Evolutionary conservation across 2,113 vertebrate genomes (phyloP).

Genomic region (human): GRCh38 chr16:67257501-67258000

Average conservation of each 20-base stretch:
- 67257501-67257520: conserved; percentile 77
- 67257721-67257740: conserved; percentile 35
- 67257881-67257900: conserved; percentile 10
- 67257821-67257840: neutral
- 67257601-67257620: conserved; percentile 83
- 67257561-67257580: conserved; percentile 97
- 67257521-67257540: conserved; percentile 93
- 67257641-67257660: conserved; percentile 52
- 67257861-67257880: neutral
- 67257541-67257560: conserved; percentile 97
- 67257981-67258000: conserved; percentile 1
- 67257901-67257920: neutral
- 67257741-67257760: conserved; percentile 41
- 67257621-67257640: conserved; percentile 61
- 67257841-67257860: conserved; percentile 7
- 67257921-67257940: neutral
- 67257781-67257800: conserved; percentile 11
- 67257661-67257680: conserved; percentile 47
- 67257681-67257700: conserved; percentile 59
- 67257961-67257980: neutral
- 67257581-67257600: conserved; percentile 98
- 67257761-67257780: neutral
- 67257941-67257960: neutral
- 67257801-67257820: conserved; percentile 19
- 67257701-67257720: conserved; percentile 45